phyloP scores from a whole-genome alignment of 2,888 invertebrate species.

The Trissolcus brochymenae region DNA sequence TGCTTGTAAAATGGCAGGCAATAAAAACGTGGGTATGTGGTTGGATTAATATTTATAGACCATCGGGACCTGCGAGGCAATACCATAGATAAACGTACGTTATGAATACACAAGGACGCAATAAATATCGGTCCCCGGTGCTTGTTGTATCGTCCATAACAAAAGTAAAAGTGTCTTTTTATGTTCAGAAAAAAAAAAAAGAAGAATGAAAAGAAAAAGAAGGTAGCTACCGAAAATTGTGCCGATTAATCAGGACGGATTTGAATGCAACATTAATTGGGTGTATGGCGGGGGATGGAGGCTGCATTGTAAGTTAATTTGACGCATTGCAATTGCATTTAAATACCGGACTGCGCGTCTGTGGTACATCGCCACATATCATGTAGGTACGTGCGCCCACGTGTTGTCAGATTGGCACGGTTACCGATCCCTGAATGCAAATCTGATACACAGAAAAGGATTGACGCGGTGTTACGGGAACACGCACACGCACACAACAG shows the following conservation, averaged over 20 bases:
- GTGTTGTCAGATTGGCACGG: constrained; percentile 27
- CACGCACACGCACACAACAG: constrained; percentile 14
- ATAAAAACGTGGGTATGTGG: constrained; percentile 47
- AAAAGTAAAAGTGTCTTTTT: constrained; percentile 3
- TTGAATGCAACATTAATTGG: constrained; percentile 7
- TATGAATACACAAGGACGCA: constrained; percentile 45
- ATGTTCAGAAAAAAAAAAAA: neutral
- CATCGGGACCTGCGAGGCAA: constrained; percentile 29
- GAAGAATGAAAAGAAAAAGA: neutral
- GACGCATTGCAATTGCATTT: constrained; percentile 11
- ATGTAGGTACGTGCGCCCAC: constrained; percentile 38
- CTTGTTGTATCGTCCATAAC: constrained; percentile 1
- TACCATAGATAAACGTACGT: constrained; percentile 29
- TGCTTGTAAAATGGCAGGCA: constrained; percentile 39
- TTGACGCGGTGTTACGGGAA: constrained; percentile 32
- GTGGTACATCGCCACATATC: constrained; percentile 41
- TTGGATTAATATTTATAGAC: constrained; percentile 50
- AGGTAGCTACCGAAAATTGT: constrained; percentile 4
- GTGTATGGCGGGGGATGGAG: neutral
- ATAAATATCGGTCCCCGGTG: constrained; percentile 31
- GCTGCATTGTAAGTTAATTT: constrained; percentile 8
- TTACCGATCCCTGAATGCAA: constrained; percentile 41
- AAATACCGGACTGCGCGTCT: constrained; percentile 25
- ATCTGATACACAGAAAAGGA: constrained; percentile 42
- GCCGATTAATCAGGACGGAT: constrained; percentile 5